Evolutionary conservation across 2,888 invertebrate species (phyloP).

Genomic region (Cantharis nigra): DNA sequence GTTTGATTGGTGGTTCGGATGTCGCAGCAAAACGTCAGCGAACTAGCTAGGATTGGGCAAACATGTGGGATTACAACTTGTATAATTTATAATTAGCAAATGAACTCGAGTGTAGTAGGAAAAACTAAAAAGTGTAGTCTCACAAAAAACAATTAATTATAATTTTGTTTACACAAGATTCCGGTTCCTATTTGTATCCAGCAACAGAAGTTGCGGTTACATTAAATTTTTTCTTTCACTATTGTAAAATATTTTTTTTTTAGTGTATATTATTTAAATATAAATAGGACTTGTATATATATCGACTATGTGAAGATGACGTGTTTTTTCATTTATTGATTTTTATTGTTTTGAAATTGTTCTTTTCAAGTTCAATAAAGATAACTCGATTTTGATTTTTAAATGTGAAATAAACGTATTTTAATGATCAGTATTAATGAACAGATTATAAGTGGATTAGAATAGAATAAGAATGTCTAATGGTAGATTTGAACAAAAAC

Average conservation of each 20-base stretch:
- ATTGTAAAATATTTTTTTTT: background rate
- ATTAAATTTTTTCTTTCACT: background rate
- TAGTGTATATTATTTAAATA: background rate
- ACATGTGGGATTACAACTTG: conserved; percentile 46
- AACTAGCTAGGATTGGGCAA: conserved; percentile 65
- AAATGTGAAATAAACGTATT: background rate
- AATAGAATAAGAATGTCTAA: background rate
- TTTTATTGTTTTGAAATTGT: background rate
- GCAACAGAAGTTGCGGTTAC: background rate
- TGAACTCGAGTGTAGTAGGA: background rate
- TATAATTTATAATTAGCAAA: conserved; percentile 11
- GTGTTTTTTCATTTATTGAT: background rate
- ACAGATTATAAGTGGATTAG: background rate
- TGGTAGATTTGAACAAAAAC: background rate
- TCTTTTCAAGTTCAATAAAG: background rate
- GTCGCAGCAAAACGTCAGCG: conserved; percentile 60
- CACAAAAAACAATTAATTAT: background rate
- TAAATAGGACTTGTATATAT: background rate
- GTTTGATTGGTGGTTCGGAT: conserved; percentile 50
- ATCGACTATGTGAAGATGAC: background rate
- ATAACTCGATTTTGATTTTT: background rate
- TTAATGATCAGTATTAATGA: conserved; percentile 2
- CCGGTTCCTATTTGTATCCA: background rate
- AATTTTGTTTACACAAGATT: background rate
- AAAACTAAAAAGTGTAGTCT: background rate